Conservation (phyloP, 2,888 invertebrate genomes). For the Eudemis profundana region DNA sequence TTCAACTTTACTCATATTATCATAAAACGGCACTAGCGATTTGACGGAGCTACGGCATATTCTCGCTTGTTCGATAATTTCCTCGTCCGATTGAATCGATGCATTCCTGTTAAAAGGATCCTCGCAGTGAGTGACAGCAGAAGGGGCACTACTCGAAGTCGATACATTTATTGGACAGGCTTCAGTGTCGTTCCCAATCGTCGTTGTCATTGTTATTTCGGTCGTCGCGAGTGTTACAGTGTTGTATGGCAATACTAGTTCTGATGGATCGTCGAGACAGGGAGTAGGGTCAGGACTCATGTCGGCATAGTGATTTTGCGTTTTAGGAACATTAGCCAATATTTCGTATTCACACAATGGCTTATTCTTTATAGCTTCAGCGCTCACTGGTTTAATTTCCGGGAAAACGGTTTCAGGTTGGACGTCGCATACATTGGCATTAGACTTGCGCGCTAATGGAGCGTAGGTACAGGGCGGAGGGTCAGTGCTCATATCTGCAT, state of each 20-base stretch:
- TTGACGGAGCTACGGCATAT: conserved; percentile 30
- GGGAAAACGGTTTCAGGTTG: conserved; percentile 23
- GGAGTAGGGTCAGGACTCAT: too few relatives aligned
- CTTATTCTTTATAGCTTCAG: conserved; percentile 42
- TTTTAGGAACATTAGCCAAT: conserved; percentile 51
- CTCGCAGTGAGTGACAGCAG: conserved; percentile 7
- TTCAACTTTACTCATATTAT: conserved; percentile 22
- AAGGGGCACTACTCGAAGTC: conserved; percentile 4
- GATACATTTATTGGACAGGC: neutral
- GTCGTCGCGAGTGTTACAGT: neutral
- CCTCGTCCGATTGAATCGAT: conserved; percentile 3
- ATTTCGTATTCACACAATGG: conserved; percentile 61
- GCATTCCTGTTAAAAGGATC: conserved; percentile 11
- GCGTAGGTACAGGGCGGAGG: neutral
- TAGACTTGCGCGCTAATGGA: too few relatives aligned
- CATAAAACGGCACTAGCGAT: conserved; percentile 35
- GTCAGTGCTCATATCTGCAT: too few relatives aligned
- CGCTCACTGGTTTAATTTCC: conserved; percentile 13
- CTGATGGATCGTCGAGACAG: neutral
- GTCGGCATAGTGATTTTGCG: too few relatives aligned
- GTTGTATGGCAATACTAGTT: too few relatives aligned
- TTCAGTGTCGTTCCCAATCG: neutral
- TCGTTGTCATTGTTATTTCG: neutral
- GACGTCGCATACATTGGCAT: neutral
- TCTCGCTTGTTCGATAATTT: conserved; percentile 1